Conservation (phyloP, 2,888 invertebrate species). For the Hydrotaea cyrtoneurina region DNA sequence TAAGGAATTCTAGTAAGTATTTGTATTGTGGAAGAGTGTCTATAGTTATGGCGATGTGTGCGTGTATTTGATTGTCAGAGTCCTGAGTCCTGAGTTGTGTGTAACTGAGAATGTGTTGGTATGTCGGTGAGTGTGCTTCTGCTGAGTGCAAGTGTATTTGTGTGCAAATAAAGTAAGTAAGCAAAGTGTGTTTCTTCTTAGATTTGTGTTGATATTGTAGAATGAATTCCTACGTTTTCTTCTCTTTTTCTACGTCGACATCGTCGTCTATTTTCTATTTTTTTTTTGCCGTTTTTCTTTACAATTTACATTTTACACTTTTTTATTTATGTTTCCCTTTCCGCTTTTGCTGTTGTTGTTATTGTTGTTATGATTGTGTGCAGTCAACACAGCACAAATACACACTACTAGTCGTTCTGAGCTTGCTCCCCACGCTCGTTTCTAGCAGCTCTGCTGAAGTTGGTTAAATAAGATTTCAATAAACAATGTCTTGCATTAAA, state of each 20-base stretch:
- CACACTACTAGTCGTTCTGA: not conserved
- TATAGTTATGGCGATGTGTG: not conserved
- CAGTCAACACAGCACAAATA: not conserved
- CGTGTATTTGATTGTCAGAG: conserved; percentile 1
- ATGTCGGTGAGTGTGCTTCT: not conserved
- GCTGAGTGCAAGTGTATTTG: not conserved
- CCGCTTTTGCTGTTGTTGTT: not conserved
- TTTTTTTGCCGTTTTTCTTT: conserved; percentile 20
- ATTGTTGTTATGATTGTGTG: conserved; percentile 12
- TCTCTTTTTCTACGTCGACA: not conserved
- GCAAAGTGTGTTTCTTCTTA: conserved; percentile 24
- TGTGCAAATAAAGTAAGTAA: conserved; percentile 9
- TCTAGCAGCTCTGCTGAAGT: not conserved
- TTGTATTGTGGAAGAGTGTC: conserved; percentile 2
- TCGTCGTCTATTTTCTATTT: no score
- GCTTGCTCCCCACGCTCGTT: not conserved
- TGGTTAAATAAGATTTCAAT: conserved; percentile 59
- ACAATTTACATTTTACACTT: conserved; percentile 50
- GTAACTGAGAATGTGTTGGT: not conserved
- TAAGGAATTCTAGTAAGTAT: conserved; percentile 19
- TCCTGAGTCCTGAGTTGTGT: not conserved
- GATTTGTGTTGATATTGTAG: conserved; percentile 34
- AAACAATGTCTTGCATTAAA: conserved; percentile 55
- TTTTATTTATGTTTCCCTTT: conserved; percentile 31
- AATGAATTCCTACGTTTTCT: not conserved